Evolutionary conservation across 2,113 vertebrate species (phyloP), one percentile per base, ranked within the genome.

Genomic region (Orthochromis malagaraziensis): DNA sequence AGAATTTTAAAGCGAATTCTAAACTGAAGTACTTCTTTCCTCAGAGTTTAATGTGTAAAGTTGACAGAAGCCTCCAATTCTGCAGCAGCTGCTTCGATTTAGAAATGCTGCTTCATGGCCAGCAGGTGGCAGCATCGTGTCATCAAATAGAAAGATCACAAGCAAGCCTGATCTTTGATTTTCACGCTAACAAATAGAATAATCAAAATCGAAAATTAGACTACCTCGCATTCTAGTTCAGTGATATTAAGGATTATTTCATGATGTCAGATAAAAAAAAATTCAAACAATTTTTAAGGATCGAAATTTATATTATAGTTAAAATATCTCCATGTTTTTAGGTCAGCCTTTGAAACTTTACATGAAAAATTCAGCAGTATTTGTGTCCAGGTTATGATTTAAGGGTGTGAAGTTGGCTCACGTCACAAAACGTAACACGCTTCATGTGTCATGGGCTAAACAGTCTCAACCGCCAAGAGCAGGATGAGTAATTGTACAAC

Each of bases 81-180:
- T 68, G 2, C 60, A 12, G 45, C 57, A 49, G 19, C 26, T 49
- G 8, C 26, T 38, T 35, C 4, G 4, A 24, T 11, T 4, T 2
- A 26, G 45, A 26, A 9, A 7, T 4, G 12, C 2, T 85, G 26
- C 26, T 24, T 29, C 3, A 0, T 29, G 26, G 88, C 35, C 95
- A 85, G 42, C 2, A 93, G 95, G 63, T 81, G 93, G 89, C 84
- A 92, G 82, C 85, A 88, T 54, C 49, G 54, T 19, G 47, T 33
- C 68, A 90, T 3, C 57, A 51, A 29, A 5, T 3, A 7, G 4
- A 31, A 14, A 19, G 17, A 17, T 24, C 11, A 73, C 19, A 4
- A 13, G 16, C 12, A 12, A 42, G 1, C 13, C 24, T 7, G 9
- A 12, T 42, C 54, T 58, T 58, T 10, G 9, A 58, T 45, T 81